Evolutionary conservation across 1,140 invertebrate genomes (phyloP).

Genomic region (Fopius arisanus): DNA sequence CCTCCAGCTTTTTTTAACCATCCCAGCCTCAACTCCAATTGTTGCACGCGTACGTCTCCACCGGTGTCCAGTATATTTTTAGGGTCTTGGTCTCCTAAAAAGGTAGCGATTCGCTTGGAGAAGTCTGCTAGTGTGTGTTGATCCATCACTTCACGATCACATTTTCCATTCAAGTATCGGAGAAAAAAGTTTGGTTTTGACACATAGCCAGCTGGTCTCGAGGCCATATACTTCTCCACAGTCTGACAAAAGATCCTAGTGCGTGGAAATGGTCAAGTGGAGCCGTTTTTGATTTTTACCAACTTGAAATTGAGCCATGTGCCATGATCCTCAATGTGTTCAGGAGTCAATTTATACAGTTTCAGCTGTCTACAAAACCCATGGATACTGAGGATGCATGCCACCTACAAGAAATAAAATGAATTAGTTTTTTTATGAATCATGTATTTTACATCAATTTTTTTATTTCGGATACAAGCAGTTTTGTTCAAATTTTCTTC

Average conservation of each 20-base stretch:
- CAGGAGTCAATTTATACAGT: not conserved
- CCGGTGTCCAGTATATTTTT: conserved; percentile 2
- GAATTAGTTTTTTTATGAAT: not conserved
- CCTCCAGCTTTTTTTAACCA: conserved; percentile 36
- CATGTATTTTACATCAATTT: too few species aligned
- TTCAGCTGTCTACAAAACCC: not conserved
- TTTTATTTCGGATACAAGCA: too few species aligned
- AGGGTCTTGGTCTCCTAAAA: conserved; percentile 24
- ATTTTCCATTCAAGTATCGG: conserved; percentile 21
- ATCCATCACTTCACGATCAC: conserved; percentile 30
- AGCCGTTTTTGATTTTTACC: not conserved
- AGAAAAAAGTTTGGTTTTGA: conserved; percentile 24
- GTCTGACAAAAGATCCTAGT: too few species aligned
- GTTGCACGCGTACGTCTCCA: conserved; percentile 30
- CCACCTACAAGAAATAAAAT: not conserved
- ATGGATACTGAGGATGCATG: not conserved
- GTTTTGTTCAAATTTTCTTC: too few species aligned
- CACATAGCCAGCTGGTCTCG: not conserved
- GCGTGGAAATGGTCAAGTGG: too few species aligned
- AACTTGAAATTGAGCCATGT: not conserved
- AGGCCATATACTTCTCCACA: too few species aligned
- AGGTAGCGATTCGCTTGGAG: conserved; percentile 30
- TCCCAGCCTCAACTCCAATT: conserved; percentile 37
- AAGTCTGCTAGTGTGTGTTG: conserved; percentile 34
- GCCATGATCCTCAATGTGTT: not conserved